Percentiles rank a stretch among this genome's conserved stretches.
Evolutionary conservation across 1,140 invertebrate genomes (phyloP).

Genomic region (Drosophila rufa): DNA sequence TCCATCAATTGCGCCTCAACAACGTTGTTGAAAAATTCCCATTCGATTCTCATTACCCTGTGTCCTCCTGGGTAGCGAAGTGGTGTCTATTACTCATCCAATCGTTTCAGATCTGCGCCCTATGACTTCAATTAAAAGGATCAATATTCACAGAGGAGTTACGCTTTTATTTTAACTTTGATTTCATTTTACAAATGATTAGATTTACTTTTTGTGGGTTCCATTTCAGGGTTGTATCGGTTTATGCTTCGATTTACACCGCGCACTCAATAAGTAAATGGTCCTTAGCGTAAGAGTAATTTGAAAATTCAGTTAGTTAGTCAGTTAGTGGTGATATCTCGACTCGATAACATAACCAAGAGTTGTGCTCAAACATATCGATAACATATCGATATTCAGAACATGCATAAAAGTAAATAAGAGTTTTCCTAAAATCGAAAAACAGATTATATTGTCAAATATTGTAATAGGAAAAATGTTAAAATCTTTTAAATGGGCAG

Average conservation of each 20-base stretch:
- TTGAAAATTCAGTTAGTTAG: too few relatives aligned
- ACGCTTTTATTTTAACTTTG: too few relatives aligned
- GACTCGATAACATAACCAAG: too few relatives aligned
- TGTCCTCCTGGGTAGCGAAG: background rate
- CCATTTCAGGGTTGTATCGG: background rate
- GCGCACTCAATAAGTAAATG: background rate
- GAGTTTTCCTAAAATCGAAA: background rate
- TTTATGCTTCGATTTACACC: background rate
- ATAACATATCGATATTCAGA: background rate
- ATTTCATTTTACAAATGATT: background rate
- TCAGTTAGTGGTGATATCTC: too few relatives aligned
- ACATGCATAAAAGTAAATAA: background rate
- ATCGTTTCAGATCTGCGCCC: background rate
- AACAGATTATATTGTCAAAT: too few relatives aligned
- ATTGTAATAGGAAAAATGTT: background rate
- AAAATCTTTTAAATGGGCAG: too few relatives aligned
- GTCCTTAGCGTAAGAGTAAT: too few relatives aligned
- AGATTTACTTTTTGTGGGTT: too few relatives aligned
- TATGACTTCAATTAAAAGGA: background rate
- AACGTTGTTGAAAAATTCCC: conserved; percentile 13
- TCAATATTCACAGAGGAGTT: background rate
- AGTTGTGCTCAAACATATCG: background rate
- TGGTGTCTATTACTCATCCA: background rate
- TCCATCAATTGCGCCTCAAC: conserved; percentile 65
- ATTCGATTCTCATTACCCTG: background rate